Base-by-base conservation (phyloP, 2,113 vertebrate genomes). In the Megaleporinus macrocephalus region DNA sequence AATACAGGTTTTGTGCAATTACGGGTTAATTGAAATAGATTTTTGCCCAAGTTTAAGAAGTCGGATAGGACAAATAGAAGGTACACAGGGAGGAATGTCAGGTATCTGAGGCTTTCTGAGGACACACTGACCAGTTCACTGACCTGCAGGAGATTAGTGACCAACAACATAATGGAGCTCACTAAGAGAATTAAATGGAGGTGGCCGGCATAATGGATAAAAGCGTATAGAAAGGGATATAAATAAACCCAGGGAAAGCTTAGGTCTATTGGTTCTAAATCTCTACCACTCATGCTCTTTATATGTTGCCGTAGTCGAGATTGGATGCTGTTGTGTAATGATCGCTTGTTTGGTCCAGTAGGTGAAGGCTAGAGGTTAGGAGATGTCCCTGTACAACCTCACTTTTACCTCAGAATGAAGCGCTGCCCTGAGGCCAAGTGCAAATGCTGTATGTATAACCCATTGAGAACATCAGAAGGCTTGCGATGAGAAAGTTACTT, bases 131-230 rank as follows among this genome's bases (percentile, higher is more conserved):
- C 76, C 65, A 71, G 66, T 82, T 65, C 53, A 66, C 41, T 86
- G 81, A 86, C 76, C 81, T 83, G 75, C 30, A 69, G n/a, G 41
- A 80, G 78, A 86, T 86, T 81, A 86, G 47, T 22, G 77, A n/a
- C 13, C 63, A 20, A 36, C 18, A 80, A 10, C 12, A 7, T 41
- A 68, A 63, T 61, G 49, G 80, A 68, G 70, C 65, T 79, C 68
- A 41, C 53, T 76, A 80, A 80, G 79, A 62, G 41, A 80, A 70
- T 84, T 80, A 63, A 66, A 16, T 51, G 44, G 41, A 44, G 41
- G 63, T 11, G 5, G 26, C 57, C 7, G 0, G 16, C 47, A 59
- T 55, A 70, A 33, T 69, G 63, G 57, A 71, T 57, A 16, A 78
- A 57, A 59, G 47, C 27, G 15, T 68, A 68, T 69, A 83, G 72